phyloP scores from a whole-genome alignment of 2,888 invertebrate genomes.

The Calameuta pallipes region DNA sequence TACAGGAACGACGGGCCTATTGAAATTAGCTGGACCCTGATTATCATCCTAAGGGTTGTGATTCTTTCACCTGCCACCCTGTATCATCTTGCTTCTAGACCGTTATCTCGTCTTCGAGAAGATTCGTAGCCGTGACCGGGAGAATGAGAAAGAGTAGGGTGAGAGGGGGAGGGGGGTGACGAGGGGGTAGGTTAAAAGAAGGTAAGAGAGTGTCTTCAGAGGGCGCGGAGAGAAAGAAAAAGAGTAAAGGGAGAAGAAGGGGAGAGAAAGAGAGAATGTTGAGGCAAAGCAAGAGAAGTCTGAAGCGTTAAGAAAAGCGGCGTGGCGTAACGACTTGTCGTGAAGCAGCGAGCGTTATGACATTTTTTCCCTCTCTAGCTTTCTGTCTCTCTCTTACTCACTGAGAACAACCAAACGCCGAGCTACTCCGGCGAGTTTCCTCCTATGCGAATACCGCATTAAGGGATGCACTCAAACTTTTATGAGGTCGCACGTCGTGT shows the following conservation, averaged over 20 bases:
- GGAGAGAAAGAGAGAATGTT: background rate
- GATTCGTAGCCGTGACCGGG: background rate
- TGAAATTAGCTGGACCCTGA: background rate
- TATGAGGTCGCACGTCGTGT: slow-evolving; percentile 16
- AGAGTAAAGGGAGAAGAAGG: background rate
- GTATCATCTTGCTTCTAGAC: background rate
- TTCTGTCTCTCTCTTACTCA: slow-evolving; percentile 3
- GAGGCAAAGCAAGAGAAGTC: background rate
- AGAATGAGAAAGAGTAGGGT: background rate
- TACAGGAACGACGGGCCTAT: background rate
- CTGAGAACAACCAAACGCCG: background rate
- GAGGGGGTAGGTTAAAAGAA: background rate
- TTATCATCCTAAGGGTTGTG: background rate
- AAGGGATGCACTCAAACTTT: slow-evolving; percentile 42
- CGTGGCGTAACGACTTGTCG: slow-evolving; percentile 31
- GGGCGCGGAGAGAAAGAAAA: background rate
- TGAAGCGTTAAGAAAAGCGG: slow-evolving; percentile 5
- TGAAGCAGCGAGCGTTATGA: slow-evolving; percentile 45
- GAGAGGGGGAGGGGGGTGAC: background rate
- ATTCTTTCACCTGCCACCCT: background rate
- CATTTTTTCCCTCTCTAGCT: slow-evolving; percentile 27
- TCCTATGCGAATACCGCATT: slow-evolving; percentile 37
- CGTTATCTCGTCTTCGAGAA: background rate
- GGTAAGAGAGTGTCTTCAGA: background rate
- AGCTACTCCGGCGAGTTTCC: slow-evolving; percentile 23